Base-by-base conservation (phyloP, 2,113 vertebrate genomes). In the Dipodomys spectabilis region DNA sequence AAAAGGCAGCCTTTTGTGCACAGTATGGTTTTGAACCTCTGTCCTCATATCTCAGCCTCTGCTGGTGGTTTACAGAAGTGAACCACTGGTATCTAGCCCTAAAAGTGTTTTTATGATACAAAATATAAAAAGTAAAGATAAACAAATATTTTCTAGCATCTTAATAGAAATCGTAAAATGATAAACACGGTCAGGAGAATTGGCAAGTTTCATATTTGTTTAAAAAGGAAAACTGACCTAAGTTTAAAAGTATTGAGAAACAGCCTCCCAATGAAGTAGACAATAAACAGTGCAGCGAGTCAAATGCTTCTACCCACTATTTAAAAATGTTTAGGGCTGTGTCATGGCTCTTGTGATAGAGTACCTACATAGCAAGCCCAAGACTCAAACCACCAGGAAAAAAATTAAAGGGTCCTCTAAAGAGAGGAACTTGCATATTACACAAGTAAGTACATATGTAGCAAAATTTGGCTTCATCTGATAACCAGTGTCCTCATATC, bases 401-500 rank as follows among this genome's bases (percentile, higher is more conserved):
- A 57, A 57, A 16, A 57, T 57, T 57, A 57, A 57, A 57, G 74
- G n/a, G 22, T 13, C 71, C 62, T 75, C 87, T 60, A 75, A 83
- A 92, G 35, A 82, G 49, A 92, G 20, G 75, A 75, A 44, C 32
- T 28, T 77, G 78, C 44, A 92, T 35, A 32, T 68, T 92, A 27
- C 23, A 91, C 35, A 88, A 45, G 57, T 77, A 86, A 88, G n/a
- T 49, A 85, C 16, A 88, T 81, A 67, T 25, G 4, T 27, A 96
- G 39, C 68, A 94, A 84, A 93, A 90, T 25, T 53, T 77, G 10
- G 25, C 74, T 91, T 87, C 28, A 69, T 87, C 82, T 68, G n/a
- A 87, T 88, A 90, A 68, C 49, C 74, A 69, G 23, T 90, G 45
- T 86, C 85, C 82, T 90, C 57, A 86, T 18, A 45, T 91, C 88